phyloP scores from a whole-genome alignment of 2,888 invertebrate genomes.

The Dryocosmus kuriphilus region DNA sequence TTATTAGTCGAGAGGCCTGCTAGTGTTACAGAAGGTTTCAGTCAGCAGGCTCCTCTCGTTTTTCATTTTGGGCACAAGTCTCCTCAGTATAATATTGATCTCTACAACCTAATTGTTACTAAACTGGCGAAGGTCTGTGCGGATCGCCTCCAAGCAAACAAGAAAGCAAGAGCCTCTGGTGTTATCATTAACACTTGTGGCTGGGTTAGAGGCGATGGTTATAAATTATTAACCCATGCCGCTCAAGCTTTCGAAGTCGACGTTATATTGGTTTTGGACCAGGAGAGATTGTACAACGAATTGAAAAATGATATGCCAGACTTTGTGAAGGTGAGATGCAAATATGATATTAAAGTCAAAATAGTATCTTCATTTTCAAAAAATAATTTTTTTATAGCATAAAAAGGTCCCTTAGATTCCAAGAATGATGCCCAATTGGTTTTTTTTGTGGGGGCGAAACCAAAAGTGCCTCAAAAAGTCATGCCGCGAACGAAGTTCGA shows the following conservation, averaged over 20 bases:
- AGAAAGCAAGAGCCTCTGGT: conserved; percentile 92
- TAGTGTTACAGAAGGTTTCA: conserved; percentile 96
- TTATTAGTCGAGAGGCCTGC: conserved; percentile 95
- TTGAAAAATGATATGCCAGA: conserved; percentile 94
- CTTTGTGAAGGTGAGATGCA: conserved; percentile 87
- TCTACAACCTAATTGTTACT: conserved; percentile 91
- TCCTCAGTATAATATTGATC: conserved; percentile 87
- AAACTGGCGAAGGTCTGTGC: conserved; percentile 92
- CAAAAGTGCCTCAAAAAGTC: too few relatives aligned
- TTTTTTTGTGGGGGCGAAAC: too few relatives aligned
- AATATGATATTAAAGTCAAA: neutral
- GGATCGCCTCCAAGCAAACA: conserved; percentile 91
- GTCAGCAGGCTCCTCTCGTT: conserved; percentile 94
- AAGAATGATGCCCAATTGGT: too few relatives aligned
- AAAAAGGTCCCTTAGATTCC: too few relatives aligned
- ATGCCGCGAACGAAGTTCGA: too few relatives aligned
- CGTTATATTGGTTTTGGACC: conserved; percentile 96
- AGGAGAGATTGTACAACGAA: conserved; percentile 97
- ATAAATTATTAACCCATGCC: conserved; percentile 90
- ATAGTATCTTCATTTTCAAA: too few relatives aligned
- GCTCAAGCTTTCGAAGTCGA: conserved; percentile 97
- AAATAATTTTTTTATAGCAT: too few relatives aligned
- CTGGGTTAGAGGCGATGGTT: conserved; percentile 96
- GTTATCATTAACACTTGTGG: conserved; percentile 98
- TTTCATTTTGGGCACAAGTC: conserved; percentile 95